Percentiles rank a stretch among this genome's conserved stretches.
These are phyloP conservation scores for Tragelaphus imberbis DNA, from an alignment of 2,113 vertebrate species.

Conservation along the genomic window DNA sequence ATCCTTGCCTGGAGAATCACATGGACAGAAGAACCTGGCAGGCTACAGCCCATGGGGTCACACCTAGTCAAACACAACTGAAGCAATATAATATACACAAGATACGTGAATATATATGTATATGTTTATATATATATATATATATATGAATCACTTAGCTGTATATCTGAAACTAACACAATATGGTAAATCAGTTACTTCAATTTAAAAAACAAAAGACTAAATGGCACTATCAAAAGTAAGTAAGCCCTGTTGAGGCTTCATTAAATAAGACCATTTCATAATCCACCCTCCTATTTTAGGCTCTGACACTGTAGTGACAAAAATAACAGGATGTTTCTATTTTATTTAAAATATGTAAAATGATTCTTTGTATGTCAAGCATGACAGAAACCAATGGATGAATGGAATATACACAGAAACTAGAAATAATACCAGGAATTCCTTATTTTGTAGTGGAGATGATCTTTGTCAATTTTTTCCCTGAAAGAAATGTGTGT, in stretches of 20 bases:
- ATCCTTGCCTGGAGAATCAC: neutral
- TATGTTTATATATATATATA: neutral
- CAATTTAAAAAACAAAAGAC: neutral
- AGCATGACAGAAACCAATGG: neutral
- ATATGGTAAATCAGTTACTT: neutral
- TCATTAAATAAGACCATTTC: neutral
- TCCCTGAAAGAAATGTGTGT: neutral
- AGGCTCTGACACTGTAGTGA: neutral
- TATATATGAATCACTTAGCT: neutral
- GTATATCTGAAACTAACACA: neutral
- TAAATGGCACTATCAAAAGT: neutral
- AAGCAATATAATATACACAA: accelerated
- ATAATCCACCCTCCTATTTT: neutral
- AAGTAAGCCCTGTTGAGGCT: neutral
- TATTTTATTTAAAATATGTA: neutral
- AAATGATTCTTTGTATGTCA: neutral
- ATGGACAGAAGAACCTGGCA: neutral
- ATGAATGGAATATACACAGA: neutral
- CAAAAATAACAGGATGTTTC: neutral
- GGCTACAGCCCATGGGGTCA: neutral
- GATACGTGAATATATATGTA: neutral
- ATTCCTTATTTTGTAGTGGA: neutral
- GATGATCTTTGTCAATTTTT: neutral
- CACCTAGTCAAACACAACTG: neutral
- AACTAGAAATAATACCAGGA: neutral